phyloP scores from a whole-genome alignment of 2,113 vertebrate genomes.

The Mohoua ochrocephala region DNA sequence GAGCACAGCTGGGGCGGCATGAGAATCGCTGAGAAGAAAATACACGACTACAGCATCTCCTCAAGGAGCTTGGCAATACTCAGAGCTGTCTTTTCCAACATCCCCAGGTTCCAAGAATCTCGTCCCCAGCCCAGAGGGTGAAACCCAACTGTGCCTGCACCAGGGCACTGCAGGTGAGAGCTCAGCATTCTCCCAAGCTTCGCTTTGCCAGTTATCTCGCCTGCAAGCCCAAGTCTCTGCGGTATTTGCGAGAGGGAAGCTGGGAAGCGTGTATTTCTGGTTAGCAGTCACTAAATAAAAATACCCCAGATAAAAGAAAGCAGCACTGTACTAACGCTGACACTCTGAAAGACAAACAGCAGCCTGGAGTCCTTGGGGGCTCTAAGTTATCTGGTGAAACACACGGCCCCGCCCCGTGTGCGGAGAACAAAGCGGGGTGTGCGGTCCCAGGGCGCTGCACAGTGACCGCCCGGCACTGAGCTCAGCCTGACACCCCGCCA shows the following conservation, averaged over 20 bases:
- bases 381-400: background rate
- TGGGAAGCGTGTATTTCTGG: background rate
- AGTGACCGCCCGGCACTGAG: background rate
- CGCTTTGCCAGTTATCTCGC: background rate
- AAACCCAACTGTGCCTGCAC: background rate
- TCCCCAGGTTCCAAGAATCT: fast-evolving
- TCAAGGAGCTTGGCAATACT: background rate
- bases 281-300: background rate
- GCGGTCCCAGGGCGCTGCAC: fast-evolving
- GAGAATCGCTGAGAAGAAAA: background rate
- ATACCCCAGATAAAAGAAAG: background rate
- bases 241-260: background rate
- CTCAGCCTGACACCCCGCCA: background rate
- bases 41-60: fast-evolving
- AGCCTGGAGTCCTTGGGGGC: background rate
- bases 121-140: background rate
- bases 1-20: background rate
- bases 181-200: background rate
- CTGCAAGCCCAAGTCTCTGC: background rate
- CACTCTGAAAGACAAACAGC: background rate
- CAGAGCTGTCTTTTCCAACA: background rate
- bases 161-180: background rate
- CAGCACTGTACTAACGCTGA: background rate
- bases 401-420: background rate
- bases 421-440: fast-evolving